phyloP scores from a whole-genome alignment of 2,888 invertebrate species.

The Mythimna albipuncta region DNA sequence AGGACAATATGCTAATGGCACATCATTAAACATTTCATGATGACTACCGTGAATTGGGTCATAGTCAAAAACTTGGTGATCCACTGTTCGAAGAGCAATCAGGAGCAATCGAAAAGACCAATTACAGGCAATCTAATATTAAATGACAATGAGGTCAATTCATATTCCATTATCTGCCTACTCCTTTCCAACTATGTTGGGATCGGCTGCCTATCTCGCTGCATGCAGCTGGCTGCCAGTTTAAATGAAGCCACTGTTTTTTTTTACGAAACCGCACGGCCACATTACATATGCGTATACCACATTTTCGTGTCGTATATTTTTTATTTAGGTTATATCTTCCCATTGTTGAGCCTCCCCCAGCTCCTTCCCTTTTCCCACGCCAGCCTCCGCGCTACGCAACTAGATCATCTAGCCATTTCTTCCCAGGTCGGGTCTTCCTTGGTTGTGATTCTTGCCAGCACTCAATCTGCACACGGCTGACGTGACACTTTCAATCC shows the following conservation, averaged over 20 bases:
- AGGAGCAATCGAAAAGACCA: too few species aligned
- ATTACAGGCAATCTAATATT: background rate
- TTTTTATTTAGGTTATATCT: too few species aligned
- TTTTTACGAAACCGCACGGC: background rate
- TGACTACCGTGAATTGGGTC: background rate
- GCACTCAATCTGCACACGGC: too few species aligned
- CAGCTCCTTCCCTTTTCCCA: too few species aligned
- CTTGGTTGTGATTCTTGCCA: too few species aligned
- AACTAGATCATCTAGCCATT: too few species aligned
- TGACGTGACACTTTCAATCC: too few species aligned
- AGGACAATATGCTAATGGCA: background rate
- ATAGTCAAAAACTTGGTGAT: background rate
- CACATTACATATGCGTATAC: too few species aligned
- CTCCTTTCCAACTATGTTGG: background rate
- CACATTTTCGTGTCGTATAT: background rate
- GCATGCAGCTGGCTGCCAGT: background rate
- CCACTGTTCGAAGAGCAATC: background rate
- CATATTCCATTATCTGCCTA: background rate
- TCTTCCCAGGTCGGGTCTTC: too few species aligned
- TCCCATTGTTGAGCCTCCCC: too few species aligned
- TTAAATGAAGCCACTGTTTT: background rate
- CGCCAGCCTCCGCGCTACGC: too few species aligned
- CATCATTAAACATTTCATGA: background rate
- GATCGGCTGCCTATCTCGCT: background rate
- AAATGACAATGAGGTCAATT: too few species aligned